These are phyloP conservation scores for Callipepla californica DNA, from an alignment of 2,113 vertebrate species.

Conservation along the genomic window DNA sequence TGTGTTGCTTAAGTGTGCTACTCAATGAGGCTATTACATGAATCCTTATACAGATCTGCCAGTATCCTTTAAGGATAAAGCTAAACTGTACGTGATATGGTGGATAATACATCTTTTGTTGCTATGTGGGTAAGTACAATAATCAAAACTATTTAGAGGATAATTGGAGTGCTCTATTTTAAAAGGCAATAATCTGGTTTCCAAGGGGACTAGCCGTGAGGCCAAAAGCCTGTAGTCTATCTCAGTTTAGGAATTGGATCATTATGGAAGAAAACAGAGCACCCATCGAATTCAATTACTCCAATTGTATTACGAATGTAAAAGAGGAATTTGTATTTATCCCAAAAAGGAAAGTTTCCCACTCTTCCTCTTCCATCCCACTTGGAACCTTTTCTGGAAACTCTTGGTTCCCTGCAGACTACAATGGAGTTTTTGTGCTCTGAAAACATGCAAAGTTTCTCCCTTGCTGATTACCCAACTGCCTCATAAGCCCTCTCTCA, in stretches of 20 bases:
- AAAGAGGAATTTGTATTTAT: constrained; percentile 67
- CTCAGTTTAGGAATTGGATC: constrained; percentile 34
- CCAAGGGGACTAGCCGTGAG: constrained; percentile 38
- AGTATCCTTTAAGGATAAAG: neutral
- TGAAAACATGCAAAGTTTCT: constrained; percentile 21
- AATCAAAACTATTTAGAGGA: constrained; percentile 33
- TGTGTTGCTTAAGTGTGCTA: neutral
- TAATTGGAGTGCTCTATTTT: constrained; percentile 63
- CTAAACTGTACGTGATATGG: constrained; percentile 42
- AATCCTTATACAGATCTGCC: neutral
- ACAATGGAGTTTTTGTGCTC: constrained; percentile 45
- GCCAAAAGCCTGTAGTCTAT: constrained; percentile 52
- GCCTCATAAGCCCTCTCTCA: neutral
- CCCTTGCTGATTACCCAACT: constrained; percentile 3
- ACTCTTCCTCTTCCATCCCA: constrained; percentile 46
- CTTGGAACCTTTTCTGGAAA: constrained; percentile 56
- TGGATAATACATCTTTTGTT: constrained; percentile 66
- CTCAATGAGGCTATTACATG: neutral
- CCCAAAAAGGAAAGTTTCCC: constrained; percentile 58
- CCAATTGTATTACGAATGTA: constrained; percentile 42
- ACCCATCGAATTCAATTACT: constrained; percentile 48
- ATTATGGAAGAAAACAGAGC: constrained; percentile 36
- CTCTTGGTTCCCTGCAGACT: constrained; percentile 21
- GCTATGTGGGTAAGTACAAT: constrained; percentile 41
- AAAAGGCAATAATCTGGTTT: constrained; percentile 59